phyloP scores from a whole-genome alignment of 37 sponge, comb jelly and placozoan genomes.

The Halisarca cf. caerulea region DNA sequence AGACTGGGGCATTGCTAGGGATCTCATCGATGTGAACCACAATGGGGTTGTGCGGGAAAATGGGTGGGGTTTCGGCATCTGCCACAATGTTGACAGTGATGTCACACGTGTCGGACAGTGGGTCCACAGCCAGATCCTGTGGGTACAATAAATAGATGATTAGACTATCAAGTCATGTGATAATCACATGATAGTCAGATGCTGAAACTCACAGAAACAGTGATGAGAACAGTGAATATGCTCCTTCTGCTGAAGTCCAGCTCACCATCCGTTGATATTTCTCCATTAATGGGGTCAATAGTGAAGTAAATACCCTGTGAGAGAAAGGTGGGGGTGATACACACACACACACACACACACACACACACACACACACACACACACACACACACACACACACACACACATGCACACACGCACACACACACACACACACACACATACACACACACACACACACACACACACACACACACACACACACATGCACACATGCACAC shows the following conservation, averaged over 20 bases:
- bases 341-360: conserved; percentile 14
- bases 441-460: conserved; percentile 47
- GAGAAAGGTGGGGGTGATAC: neutral
- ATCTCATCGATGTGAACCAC: neutral
- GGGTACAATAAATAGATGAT: neutral
- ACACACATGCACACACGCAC: conserved; percentile 40
- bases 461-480: conserved; percentile 49
- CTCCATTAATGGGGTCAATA: conserved; percentile 10
- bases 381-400: conserved; percentile 49
- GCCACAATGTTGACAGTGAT: neutral
- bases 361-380: conserved; percentile 41
- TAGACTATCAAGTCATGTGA: neutral
- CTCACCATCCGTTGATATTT: neutral
- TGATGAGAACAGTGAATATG: neutral
- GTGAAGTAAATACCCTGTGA: conserved; percentile 14
- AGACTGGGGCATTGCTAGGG: neutral
- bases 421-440: conserved; percentile 38
- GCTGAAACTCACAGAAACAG: neutral
- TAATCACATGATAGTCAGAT: neutral
- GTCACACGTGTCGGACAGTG: neutral
- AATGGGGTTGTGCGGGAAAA: neutral
- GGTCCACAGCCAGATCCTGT: neutral
- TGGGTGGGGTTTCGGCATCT: neutral
- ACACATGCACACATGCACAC: conserved; percentile 40
- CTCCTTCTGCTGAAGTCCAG: conserved; percentile 1